These are phyloP conservation scores for Tangara arthus DNA, from an alignment of 2,797 vertebrate species.

Conservation along the genomic window DNA sequence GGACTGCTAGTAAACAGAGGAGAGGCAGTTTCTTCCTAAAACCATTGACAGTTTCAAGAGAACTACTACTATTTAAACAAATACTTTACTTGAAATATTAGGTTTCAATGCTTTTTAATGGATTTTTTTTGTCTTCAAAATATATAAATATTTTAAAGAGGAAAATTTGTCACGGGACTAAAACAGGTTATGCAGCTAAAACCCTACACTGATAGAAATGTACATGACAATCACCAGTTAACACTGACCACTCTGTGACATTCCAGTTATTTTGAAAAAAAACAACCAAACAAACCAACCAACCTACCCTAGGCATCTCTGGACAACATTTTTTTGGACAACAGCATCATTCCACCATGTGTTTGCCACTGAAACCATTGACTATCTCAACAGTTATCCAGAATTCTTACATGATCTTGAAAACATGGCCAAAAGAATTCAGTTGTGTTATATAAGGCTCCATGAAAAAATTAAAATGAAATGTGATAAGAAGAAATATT, in stretches of 20 bases:
- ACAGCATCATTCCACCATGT: not conserved
- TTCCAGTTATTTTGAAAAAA: not conserved
- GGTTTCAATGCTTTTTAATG: not conserved
- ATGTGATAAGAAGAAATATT: not conserved
- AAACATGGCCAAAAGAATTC: not conserved
- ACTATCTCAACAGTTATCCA: not conserved
- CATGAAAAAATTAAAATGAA: not conserved
- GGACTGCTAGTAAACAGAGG: not conserved
- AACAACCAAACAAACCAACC: not conserved
- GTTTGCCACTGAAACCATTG: not conserved
- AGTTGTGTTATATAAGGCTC: not conserved
- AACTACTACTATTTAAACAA: not conserved
- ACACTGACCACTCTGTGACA: not conserved
- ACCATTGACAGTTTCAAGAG: not conserved
- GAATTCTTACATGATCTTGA: not conserved
- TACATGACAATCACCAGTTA: rapidly evolving
- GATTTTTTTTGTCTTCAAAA: not conserved
- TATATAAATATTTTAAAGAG: not conserved
- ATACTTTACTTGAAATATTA: not conserved
- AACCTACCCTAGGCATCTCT: not conserved
- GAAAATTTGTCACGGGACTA: not conserved
- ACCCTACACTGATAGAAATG: not conserved
- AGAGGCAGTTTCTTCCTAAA: not conserved
- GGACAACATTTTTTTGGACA: not conserved
- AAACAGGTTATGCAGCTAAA: not conserved